These are phyloP conservation scores for Philereme vetulata DNA, from an alignment of 2,888 invertebrate genomes.

Conservation along the genomic window DNA sequence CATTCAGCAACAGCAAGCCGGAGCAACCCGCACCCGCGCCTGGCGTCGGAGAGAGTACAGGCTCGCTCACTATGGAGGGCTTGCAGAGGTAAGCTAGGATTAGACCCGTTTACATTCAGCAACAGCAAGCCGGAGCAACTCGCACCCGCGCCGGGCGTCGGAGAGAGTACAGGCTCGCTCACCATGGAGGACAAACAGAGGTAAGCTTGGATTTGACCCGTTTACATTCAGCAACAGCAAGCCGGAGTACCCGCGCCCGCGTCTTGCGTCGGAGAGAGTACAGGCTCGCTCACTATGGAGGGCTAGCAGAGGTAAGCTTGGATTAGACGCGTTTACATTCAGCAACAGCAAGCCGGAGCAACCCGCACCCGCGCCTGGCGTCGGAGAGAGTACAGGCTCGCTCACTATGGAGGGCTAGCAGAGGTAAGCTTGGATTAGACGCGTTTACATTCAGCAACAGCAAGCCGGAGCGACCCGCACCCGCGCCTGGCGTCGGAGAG, in stretches of 20 bases:
- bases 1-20: constrained; percentile 50
- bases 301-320: constrained; percentile 86
- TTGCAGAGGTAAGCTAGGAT: constrained; percentile 85
- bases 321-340: constrained; percentile 77
- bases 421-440: constrained; percentile 84
- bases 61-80: constrained; percentile 83
- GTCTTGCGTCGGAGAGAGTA: constrained; percentile 42
- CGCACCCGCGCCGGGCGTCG: constrained; percentile 39
- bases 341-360: constrained; percentile 49
- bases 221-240: constrained; percentile 58
- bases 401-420: constrained; percentile 86
- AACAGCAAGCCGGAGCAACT: constrained; percentile 46
- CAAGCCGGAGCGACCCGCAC: constrained; percentile 47
- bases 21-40: constrained; percentile 46
- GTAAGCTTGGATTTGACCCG: constrained; percentile 82
- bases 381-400: constrained; percentile 52
- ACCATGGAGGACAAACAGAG: constrained; percentile 86
- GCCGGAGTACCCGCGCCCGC: constrained; percentile 47
- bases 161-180: constrained; percentile 62
- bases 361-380: constrained; percentile 39
- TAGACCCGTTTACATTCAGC: constrained; percentile 73
- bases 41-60: constrained; percentile 46
- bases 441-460: constrained; percentile 60
- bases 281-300: constrained; percentile 79
- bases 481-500: constrained; percentile 41